phyloP scores from a whole-genome alignment of 1,140 invertebrate genomes.

The Lysiphlebus fabarum region DNA sequence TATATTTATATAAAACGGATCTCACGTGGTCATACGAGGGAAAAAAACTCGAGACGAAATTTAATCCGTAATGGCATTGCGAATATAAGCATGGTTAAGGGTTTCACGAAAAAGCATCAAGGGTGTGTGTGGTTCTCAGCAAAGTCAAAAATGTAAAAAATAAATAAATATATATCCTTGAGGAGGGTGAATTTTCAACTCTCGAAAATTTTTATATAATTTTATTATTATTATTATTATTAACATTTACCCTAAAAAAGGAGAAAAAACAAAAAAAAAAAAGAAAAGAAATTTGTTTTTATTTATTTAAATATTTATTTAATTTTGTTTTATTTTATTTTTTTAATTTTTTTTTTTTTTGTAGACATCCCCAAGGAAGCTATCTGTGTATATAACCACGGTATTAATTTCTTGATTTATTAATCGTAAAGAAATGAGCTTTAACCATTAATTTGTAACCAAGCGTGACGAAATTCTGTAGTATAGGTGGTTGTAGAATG shows the following conservation, averaged over 20 bases:
- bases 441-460: constrained; percentile 8
- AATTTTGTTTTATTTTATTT: background rate
- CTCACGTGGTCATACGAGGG: constrained; percentile 5
- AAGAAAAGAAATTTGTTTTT: too few species aligned
- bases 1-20: background rate
- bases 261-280: too few species aligned
- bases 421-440: constrained; percentile 10
- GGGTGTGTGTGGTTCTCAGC: background rate
- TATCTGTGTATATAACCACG: constrained; percentile 6
- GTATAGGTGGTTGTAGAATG: too few species aligned
- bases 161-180: constrained; percentile 3
- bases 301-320: background rate
- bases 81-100: constrained; percentile 13
- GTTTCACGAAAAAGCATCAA: constrained; percentile 7
- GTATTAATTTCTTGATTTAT: constrained; percentile 23
- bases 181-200: constrained; percentile 6
- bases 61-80: constrained; percentile 23
- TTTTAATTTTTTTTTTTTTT: background rate
- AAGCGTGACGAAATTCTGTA: constrained; percentile 4
- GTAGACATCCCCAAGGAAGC: background rate
- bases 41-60: constrained; percentile 9
- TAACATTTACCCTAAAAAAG: too few species aligned
- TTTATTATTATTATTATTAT: too few species aligned
- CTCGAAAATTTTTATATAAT: background rate
- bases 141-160: background rate